Base-by-base conservation (phyloP, 2,888 invertebrate species). In the Drosophila prostipennis region DNA sequence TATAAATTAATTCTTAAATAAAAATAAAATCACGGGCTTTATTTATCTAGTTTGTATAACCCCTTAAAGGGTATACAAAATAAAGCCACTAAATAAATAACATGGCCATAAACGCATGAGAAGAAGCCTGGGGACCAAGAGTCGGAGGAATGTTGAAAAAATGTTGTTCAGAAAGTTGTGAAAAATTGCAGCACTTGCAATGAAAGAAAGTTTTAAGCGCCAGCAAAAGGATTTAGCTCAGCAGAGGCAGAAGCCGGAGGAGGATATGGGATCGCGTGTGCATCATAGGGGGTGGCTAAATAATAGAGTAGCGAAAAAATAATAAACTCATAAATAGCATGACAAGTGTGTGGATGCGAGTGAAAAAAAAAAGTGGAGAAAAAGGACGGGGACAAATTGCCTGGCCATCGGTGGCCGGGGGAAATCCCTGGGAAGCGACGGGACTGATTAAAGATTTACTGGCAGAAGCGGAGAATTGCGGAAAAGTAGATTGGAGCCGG, bases 261-360 rank as follows among this genome's bases (percentile, higher is more conserved):
- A 46, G 56, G 56, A 45, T 32, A 37, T 36, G 39, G 45, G 45
- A 39, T 59, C 32, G 19, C 19, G 60, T n/a, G 40, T 14, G 19
- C 43, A 40, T 32, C 40, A 16, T 6, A 13, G 54, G 16, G 40
- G 2, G 32, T 23, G 67, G 68, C 61, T 74, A 68, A 72, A 86
- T 78, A 86, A 86, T 78, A 60, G 74, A 79, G 76, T 51, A 76
- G 76, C 68, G 61, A 63, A 60, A 68, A 83, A 83, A 84, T 88
- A 88, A 84, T 88, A 79, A 84, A 84, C 88, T 86, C 84, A 79
- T 84, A 84, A 84, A 84, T 88, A 87, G 75, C 72, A 74, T 80
- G 88, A 88, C 88, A 80, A 85, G 86, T 52, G 55, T 64, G 26
- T 52, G 46, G 23, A 59, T 53, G 48, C 23, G 26, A 42, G 46